Evolutionary conservation across 2,888 invertebrate species (phyloP).

Genomic region (Nymphalis polychloros): DNA sequence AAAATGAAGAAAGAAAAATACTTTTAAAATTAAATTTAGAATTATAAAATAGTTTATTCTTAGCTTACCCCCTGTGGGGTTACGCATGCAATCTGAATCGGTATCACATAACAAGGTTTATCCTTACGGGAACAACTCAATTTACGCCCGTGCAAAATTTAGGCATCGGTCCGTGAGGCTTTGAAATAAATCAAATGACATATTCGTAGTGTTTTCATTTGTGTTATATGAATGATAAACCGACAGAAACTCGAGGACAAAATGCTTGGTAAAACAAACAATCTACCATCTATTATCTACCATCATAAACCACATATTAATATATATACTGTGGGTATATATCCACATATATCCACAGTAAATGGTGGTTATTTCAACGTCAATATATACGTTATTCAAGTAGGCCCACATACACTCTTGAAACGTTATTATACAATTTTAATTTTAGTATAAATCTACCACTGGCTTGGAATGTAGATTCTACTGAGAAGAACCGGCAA

Average conservation of each 20-base stretch:
- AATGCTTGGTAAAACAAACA: no score
- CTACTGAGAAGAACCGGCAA: no score
- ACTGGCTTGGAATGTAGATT: no score
- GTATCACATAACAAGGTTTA: slow-evolving; percentile 38
- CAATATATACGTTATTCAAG: no score
- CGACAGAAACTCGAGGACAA: background rate
- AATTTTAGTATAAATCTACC: no score
- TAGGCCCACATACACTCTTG: no score
- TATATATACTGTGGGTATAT: no score
- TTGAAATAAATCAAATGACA: slow-evolving; percentile 10
- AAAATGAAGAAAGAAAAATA: background rate
- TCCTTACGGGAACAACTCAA: slow-evolving; percentile 35
- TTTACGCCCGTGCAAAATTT: slow-evolving; percentile 16
- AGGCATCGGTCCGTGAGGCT: slow-evolving; percentile 4
- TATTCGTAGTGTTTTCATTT: background rate
- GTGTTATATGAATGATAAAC: background rate
- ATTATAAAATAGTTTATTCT: slow-evolving; percentile 5
- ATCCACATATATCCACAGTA: no score
- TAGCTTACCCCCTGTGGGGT: slow-evolving; percentile 4
- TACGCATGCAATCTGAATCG: slow-evolving; percentile 23
- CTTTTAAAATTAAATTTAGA: background rate
- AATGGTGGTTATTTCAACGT: no score
- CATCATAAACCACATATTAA: no score
- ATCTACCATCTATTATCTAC: no score
- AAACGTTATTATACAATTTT: no score